Evolutionary conservation across 2,113 vertebrate genomes (phyloP), one percentile per base, ranked within the genome.

Genomic region (Motacilla tschutschensis): DNA sequence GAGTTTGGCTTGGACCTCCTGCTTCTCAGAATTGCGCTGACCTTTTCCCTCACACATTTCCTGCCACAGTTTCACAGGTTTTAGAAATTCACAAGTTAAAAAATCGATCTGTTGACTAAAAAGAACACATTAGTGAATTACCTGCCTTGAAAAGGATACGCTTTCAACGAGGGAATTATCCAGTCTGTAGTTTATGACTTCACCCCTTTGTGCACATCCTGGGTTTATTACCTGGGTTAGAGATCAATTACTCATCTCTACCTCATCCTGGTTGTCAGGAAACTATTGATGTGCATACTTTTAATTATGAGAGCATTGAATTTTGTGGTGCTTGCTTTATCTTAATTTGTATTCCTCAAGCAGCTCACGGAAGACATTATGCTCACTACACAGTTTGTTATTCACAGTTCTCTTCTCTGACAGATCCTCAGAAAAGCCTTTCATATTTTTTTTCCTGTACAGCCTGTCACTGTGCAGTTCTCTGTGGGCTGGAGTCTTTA

Each of bases 261-360:
- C 18, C 69, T 90, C 60, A 87, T 85, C 64, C 48, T 76, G 57
- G 57, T 75, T 94, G 81, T 93, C 91, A 93, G 82, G 60, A 86
- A 91, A 71, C 60, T 87, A 85, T 85, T 75, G 88, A 91, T 91
- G 79, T 33, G 65, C 87, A 69, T 71, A 31, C 41, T 85, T 88
- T 50, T 85, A 93, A 91, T 95, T 88, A 82, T 22, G 21, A 72
- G 72, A 87, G 46, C 64, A 58, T 31, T 85, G 76, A 64, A 74
- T 90, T 90, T 79, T 88, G 57, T 79, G 63, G 22, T 69, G 74
- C 50, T 89, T 88, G 71, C 57, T 71, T 65, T 79, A 29, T 67
- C 75, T 86, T 94, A 36, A 78, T 95, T 90, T 91, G 50, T 94
- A 93, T 94, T 93, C 84, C 43, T 83, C 46, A 24, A 26, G 69